phyloP scores from a whole-genome alignment of 2,113 vertebrate genomes.

The Piprites chloris region DNA sequence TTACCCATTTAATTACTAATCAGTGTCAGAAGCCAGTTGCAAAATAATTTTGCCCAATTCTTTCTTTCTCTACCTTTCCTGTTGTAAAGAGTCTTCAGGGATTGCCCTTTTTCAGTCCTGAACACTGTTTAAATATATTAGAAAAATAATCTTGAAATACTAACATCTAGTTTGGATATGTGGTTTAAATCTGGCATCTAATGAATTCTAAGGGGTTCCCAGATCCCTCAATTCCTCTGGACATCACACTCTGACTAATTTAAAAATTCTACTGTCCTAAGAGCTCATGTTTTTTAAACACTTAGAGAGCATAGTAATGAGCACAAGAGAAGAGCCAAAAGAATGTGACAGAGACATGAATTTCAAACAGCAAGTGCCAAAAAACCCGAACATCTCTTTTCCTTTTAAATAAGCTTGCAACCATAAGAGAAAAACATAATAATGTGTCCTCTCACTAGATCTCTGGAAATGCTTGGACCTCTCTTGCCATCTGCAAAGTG shows the following conservation, averaged over 20 bases:
- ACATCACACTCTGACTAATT: background rate
- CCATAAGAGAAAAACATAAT: background rate
- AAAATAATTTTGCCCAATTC: background rate
- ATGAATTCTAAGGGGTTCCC: background rate
- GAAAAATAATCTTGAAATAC: background rate
- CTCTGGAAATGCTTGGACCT: background rate
- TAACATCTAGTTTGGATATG: background rate
- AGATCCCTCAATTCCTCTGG: background rate
- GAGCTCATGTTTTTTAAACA: conserved; percentile 12
- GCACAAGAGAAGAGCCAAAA: background rate
- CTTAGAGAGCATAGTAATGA: background rate
- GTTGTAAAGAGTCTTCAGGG: background rate
- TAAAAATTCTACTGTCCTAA: background rate
- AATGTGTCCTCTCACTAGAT: background rate
- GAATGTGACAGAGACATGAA: background rate
- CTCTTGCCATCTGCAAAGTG: conserved; percentile 6
- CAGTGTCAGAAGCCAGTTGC: background rate
- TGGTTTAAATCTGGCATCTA: background rate
- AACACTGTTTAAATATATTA: background rate
- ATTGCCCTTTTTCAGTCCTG: background rate
- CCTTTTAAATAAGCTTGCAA: background rate
- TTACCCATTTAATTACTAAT: background rate
- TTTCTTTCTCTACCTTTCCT: background rate
- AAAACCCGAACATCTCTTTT: background rate
- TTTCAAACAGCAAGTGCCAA: background rate